phyloP scores from a whole-genome alignment of 1,140 invertebrate genomes.

The Dreissena polymorpha region DNA sequence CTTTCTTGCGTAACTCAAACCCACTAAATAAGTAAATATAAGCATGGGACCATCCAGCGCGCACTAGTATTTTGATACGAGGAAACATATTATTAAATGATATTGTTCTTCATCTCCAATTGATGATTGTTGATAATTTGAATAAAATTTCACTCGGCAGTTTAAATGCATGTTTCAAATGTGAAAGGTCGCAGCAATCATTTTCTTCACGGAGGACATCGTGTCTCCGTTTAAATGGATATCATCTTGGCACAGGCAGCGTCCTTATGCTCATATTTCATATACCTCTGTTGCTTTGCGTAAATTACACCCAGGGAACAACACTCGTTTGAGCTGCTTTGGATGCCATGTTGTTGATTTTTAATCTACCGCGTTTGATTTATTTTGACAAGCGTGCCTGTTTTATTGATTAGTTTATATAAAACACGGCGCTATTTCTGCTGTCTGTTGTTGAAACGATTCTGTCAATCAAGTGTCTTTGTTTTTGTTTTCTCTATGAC shows the following conservation, averaged over 20 bases:
- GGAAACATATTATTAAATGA: too few relatives aligned
- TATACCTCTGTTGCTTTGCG: background rate
- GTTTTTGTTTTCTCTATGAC: background rate
- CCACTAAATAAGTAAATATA: too few relatives aligned
- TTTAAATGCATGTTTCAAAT: too few relatives aligned
- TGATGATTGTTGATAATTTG: too few relatives aligned
- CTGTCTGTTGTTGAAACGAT: conserved; percentile 30
- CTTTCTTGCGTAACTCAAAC: too few relatives aligned
- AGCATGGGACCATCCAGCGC: too few relatives aligned
- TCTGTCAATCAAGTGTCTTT: conserved; percentile 1
- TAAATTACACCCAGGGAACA: conserved; percentile 3
- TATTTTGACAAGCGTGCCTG: conserved; percentile 44
- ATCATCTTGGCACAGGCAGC: background rate
- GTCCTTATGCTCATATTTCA: background rate
- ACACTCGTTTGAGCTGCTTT: background rate
- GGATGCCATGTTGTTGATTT: conserved; percentile 31
- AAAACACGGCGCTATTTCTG: conserved; percentile 9
- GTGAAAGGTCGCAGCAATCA: too few relatives aligned
- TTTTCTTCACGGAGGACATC: background rate
- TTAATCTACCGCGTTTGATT: conserved; percentile 39
- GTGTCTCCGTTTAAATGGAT: background rate
- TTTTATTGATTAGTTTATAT: conserved; percentile 47
- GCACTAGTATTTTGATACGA: too few relatives aligned
- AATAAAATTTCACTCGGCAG: too few relatives aligned
- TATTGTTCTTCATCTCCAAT: too few relatives aligned